phyloP scores from a whole-genome alignment of 2,888 invertebrate species.

The Drosophila siamana region DNA sequence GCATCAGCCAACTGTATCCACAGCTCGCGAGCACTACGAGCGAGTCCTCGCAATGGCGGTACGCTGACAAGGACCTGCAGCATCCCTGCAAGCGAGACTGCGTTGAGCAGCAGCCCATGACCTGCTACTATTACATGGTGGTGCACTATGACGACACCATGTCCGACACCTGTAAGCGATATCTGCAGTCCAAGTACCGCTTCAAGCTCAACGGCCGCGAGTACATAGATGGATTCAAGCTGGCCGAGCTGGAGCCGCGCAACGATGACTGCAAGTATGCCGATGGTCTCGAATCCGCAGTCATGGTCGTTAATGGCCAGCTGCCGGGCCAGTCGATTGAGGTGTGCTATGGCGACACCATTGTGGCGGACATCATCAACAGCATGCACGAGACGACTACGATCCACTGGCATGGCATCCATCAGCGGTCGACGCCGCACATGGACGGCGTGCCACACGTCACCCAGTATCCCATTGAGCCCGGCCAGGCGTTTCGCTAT shows the following conservation, averaged over 20 bases:
- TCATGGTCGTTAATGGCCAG: slow-evolving; percentile 81
- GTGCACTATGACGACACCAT: slow-evolving; percentile 83
- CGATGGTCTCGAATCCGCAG: slow-evolving; percentile 73
- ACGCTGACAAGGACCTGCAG: slow-evolving; percentile 60
- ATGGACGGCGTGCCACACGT: slow-evolving; percentile 84
- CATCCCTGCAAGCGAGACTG: slow-evolving; percentile 83
- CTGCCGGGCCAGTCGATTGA: slow-evolving; percentile 79
- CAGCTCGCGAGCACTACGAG: slow-evolving; percentile 53
- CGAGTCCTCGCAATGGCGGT: slow-evolving; percentile 72
- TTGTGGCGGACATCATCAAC: slow-evolving; percentile 82
- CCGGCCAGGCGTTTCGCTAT: slow-evolving; percentile 82
- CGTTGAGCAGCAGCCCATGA: slow-evolving; percentile 71
- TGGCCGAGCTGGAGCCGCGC: slow-evolving; percentile 32
- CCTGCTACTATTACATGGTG: slow-evolving; percentile 82
- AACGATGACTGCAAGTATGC: slow-evolving; percentile 79
- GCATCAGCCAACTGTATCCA: slow-evolving; percentile 74
- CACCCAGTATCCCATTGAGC: slow-evolving; percentile 83
- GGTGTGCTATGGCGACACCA: slow-evolving; percentile 81
- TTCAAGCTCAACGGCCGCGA: slow-evolving; percentile 69
- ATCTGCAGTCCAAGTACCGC: slow-evolving; percentile 71
- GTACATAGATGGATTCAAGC: slow-evolving; percentile 65
- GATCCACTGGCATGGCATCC: slow-evolving; percentile 83
- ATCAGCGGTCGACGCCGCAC: slow-evolving; percentile 77
- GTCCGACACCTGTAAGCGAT: slow-evolving; percentile 76
- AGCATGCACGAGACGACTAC: slow-evolving; percentile 81